Percentiles rank a stretch among this genome's conserved stretches.
Conservation (phyloP, 2,888 invertebrate species). For the Athrips mouffetella region DNA sequence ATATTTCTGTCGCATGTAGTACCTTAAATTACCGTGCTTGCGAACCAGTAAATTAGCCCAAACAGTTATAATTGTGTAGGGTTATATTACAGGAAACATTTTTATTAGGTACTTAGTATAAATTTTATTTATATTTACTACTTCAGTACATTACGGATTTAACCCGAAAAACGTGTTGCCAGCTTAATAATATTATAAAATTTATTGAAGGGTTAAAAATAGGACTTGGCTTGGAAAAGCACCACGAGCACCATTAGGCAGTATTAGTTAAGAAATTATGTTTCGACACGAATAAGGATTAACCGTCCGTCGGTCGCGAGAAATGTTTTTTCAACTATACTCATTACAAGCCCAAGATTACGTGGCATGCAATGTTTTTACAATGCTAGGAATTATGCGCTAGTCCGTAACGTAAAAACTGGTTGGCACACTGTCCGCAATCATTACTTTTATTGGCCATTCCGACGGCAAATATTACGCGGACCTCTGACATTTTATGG, state of each 20-base stretch:
- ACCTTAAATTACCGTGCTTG: background rate
- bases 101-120: background rate
- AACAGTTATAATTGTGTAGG: background rate
- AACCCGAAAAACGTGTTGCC: background rate
- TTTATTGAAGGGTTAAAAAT: constrained; percentile 8
- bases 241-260: constrained; percentile 6
- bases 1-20: background rate
- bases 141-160: background rate
- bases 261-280: constrained; percentile 10
- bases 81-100: constrained; percentile 1
- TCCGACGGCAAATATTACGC: constrained; percentile 11
- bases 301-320: constrained; percentile 9
- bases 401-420: constrained; percentile 11
- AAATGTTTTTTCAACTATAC: constrained; percentile 9
- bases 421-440: constrained; percentile 17
- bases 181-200: constrained; percentile 8
- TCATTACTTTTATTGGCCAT: constrained; percentile 12
- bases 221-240: background rate
- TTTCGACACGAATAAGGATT: constrained; percentile 17
- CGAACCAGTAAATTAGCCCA: constrained; percentile 1
- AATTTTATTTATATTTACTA: background rate
- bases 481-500: constrained; percentile 9
- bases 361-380: constrained; percentile 19
- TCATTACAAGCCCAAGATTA: constrained; percentile 12
- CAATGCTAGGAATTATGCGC: constrained; percentile 9